Base-by-base conservation (phyloP, 2,113 vertebrate species). In the Raphicerus campestris region DNA sequence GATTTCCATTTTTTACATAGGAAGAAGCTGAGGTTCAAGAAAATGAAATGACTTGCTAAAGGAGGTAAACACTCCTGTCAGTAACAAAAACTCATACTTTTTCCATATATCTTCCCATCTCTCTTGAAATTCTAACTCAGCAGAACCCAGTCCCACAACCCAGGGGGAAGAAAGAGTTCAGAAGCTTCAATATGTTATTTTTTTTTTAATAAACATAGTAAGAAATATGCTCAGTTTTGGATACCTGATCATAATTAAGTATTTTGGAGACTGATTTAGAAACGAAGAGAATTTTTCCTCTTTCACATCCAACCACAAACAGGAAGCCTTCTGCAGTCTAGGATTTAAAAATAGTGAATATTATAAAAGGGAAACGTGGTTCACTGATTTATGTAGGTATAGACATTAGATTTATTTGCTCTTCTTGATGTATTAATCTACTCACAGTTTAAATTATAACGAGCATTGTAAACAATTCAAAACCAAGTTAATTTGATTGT, bases 251-350 rank as follows among this genome's bases (percentile, higher is more conserved):
- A 51, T 94, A 94, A 87, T 87, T 75, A 39, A 97, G 87, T 35
- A 99, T 99, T 98, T 99, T 99, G 99, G 99, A 99, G 95, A 99
- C 99, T 0, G 99, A 99, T 98, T 99, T 99, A 47, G 99, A 99
- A 95, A 99, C 99, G 56, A 99, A 99, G 78, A 99, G 98, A 97
- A 99, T 99, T 97, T 99, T 99, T 83, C 99, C 99, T 92, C 99
- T 99, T 98, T 99, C 99, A 94, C 99, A 99, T 63, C 99, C 99
- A 35, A 99, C 99, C 96, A 99, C 99, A 92, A 99, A 99, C 84
- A 99, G 99, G 98, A 99, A 99, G 66, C 99, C 99, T 95, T 99
- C 99, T 80, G 99, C 99, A 96, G 99, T 99, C 99, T 98, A 95
- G 55, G 63, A 70, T 99, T 77, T 53, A 96, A 95, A 88, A 91